Conservation (phyloP, 2,888 invertebrate genomes). For the Idaea aversata region DNA sequence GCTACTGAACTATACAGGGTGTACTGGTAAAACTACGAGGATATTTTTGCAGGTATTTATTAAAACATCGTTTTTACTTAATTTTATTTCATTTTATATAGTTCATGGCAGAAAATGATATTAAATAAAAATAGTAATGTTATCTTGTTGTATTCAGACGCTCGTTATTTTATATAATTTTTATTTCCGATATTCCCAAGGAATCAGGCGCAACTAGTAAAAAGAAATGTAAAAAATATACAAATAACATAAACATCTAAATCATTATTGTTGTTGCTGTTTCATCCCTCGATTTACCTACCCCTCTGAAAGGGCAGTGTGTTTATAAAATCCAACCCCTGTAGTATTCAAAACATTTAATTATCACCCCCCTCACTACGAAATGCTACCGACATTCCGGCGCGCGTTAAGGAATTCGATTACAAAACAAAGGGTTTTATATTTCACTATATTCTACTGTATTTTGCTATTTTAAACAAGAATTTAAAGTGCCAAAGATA, state of each 20-base stretch:
- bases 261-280: neutral
- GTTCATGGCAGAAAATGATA: no score
- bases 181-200: no score
- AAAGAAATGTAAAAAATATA: no score
- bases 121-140: no score
- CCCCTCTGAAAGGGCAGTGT: constrained; percentile 5
- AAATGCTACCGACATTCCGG: constrained; percentile 23
- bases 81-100: no score
- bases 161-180: no score
- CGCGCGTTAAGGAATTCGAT: constrained; percentile 31
- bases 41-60: neutral
- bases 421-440: constrained; percentile 22
- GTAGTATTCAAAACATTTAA: constrained; percentile 60
- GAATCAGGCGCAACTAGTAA: no score
- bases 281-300: neutral
- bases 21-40: constrained; percentile 34
- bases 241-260: neutral
- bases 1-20: constrained; percentile 6
- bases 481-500: no score
- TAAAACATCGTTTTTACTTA: no score
- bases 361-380: constrained; percentile 40
- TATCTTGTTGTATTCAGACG: no score
- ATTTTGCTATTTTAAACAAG: no score
- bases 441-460: neutral
- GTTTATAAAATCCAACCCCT: neutral